phyloP scores from a whole-genome alignment of 2,797 vertebrate genomes.

The Pseudocheirus occidentalis region DNA sequence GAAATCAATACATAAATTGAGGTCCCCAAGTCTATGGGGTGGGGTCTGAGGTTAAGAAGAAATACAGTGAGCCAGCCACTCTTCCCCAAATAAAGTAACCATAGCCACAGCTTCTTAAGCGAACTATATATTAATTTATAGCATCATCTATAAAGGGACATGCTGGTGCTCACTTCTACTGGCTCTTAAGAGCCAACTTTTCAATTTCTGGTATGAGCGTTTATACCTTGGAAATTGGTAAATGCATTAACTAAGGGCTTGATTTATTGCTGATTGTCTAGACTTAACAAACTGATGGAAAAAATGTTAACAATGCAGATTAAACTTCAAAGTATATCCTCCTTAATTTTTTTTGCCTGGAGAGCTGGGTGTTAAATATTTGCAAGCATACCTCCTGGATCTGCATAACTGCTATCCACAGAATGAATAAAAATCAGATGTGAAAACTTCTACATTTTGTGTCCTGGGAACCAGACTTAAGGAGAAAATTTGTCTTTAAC shows the following conservation, averaged over 20 bases:
- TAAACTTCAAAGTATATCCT: background rate
- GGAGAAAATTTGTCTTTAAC: slow-evolving; percentile 45
- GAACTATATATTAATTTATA: background rate
- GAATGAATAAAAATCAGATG: slow-evolving; percentile 58
- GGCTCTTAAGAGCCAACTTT: background rate
- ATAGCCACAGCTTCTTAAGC: background rate
- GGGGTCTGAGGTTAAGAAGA: background rate
- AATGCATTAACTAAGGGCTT: background rate
- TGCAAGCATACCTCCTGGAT: background rate
- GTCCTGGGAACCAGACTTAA: slow-evolving; percentile 6
- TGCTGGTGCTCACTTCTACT: background rate
- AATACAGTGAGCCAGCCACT: background rate
- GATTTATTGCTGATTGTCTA: background rate
- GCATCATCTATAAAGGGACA: background rate
- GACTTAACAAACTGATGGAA: background rate
- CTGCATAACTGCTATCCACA: slow-evolving; percentile 13
- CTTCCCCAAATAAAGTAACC: background rate
- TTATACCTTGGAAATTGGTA: background rate
- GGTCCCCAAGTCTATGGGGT: background rate
- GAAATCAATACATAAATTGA: background rate
- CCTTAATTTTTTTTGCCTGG: too few species aligned
- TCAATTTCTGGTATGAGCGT: background rate
- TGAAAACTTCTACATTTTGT: slow-evolving; percentile 41
- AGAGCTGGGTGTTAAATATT: background rate
- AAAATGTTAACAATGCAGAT: background rate